A percentile compares a stretch with the other conserved stretches of the same genome.
Evolutionary conservation across 2,113 vertebrate genomes (phyloP).

Genomic region (Gopherus flavomarginatus): DNA sequence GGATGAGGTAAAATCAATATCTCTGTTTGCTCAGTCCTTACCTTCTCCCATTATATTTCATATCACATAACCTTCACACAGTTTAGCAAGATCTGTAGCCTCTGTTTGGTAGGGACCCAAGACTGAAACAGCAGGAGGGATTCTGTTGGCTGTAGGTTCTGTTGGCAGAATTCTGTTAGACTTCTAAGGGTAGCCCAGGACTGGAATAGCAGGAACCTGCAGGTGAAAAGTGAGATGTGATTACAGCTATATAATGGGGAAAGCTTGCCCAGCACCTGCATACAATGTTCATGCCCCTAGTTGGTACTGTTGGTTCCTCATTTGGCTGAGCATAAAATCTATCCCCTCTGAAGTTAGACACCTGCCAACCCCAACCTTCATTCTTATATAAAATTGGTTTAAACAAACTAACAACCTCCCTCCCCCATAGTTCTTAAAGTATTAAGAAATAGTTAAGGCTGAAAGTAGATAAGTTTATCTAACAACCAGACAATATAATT

Average conservation of each 20-base stretch:
- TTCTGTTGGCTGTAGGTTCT: not conserved
- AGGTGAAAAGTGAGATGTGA: not conserved
- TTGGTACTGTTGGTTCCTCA: not conserved
- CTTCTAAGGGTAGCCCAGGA: not conserved
- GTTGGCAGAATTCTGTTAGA: not conserved
- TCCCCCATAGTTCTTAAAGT: not conserved
- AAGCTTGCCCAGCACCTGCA: not conserved
- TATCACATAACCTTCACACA: not conserved
- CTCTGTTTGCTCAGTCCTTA: not conserved
- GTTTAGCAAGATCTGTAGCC: not conserved
- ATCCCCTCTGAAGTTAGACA: not conserved
- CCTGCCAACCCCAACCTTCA: rapidly evolving
- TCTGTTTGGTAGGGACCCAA: not conserved
- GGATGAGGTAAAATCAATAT: not conserved
- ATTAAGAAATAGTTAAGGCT: not conserved
- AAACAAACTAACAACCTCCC: rapidly evolving
- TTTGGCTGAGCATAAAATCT: not conserved
- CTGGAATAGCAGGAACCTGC: not conserved
- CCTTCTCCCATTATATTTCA: not conserved
- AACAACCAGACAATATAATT: too few relatives aligned
- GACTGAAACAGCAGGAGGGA: not conserved
- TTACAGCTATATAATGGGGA: not conserved
- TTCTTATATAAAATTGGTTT: not conserved
- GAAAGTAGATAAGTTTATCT: not conserved
- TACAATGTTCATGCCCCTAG: not conserved